phyloP scores from a whole-genome alignment of 2,797 vertebrate genomes.

The Menidia menidia region DNA sequence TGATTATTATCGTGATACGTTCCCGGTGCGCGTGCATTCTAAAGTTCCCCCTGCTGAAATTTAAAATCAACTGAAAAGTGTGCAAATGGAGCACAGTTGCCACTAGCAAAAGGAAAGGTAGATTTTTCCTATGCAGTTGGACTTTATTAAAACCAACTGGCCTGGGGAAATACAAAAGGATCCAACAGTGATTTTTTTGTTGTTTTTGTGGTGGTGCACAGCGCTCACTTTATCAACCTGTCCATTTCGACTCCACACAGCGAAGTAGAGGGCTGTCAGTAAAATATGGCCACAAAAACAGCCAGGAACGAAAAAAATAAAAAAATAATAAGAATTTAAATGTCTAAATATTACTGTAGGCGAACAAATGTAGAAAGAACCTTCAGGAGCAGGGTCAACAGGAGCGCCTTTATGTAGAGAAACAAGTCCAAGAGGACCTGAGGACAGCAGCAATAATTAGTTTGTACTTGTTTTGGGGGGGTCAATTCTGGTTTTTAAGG shows the following conservation, averaged over 20 bases:
- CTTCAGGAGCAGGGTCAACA: background rate
- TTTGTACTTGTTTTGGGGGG: constrained; percentile 14
- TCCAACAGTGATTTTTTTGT: constrained; percentile 45
- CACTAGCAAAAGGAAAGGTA: constrained; percentile 53
- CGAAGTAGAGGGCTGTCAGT: constrained; percentile 29
- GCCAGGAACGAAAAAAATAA: background rate
- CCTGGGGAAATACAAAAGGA: constrained; percentile 62
- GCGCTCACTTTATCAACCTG: constrained; percentile 34
- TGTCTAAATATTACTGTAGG: constrained; percentile 33
- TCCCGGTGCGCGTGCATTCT: constrained; percentile 17
- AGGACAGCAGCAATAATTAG: constrained; percentile 30
- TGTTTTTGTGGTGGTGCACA: constrained; percentile 27
- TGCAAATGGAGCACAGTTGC: constrained; percentile 25
- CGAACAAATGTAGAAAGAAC: constrained; percentile 32
- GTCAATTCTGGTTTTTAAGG: constrained; percentile 54
- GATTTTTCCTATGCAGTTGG: constrained; percentile 62
- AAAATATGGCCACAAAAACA: constrained; percentile 16
- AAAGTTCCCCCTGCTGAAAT: constrained; percentile 41
- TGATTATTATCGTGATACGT: background rate
- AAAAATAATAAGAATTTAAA: constrained; percentile 26
- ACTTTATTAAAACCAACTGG: constrained; percentile 71
- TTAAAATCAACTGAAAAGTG: constrained; percentile 44
- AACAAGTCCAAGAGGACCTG: constrained; percentile 5
- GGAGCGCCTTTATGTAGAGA: constrained; percentile 17
- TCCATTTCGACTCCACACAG: constrained; percentile 42